Base-by-base conservation (phyloP, 1,140 invertebrate species). In the Calliphora vicina region DNA sequence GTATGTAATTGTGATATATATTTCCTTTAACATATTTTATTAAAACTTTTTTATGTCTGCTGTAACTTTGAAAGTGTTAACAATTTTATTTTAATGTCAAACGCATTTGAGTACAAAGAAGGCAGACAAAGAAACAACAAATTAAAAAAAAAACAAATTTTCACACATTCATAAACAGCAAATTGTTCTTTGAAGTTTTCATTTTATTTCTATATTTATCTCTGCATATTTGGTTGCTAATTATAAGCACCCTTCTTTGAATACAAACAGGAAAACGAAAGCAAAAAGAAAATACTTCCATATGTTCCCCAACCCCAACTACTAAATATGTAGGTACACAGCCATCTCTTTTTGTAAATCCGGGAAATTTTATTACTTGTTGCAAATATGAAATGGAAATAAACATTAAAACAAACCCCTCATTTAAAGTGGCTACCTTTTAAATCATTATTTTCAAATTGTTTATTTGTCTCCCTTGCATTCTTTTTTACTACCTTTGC, bases 41-140 rank as follows among this genome's bases (percentile, higher is more conserved):
- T n/a, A 35, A 35, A 35, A 35, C 35, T 35, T 35, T 35, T 43
- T 50, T 13, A 50, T 50, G 45, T 50, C 45, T 50, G 5, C 45
- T 50, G 45, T 50, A 3, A 50, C 45, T 76, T 74, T 76, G 29
- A 76, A 17, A 76, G 73, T 76, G 73, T 76, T 76, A 42, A 76
- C 73, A 42, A 76, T 20, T 76, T 74, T 27, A 74, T 74, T 74
- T 74, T n/a, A n/a, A 76, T 76, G 73, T 20, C 73, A 76, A 76
- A 76, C 20, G 73, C 20, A 76, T 42, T 20, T 23, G n/a, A 23
- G 12, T 25, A 10, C 20, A 67, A 67, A 20, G 10, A 57, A 57
- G 15, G 15, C 29, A 73, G 29, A 29, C 15, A 27, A 17, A 17
- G 25, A 35, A 73, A 5, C 10, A 35, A 29, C 29, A 26, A 73